Evolutionary conservation across 2,797 vertebrate genomes (phyloP).

Genomic region (Aulostomus chinensis): DNA sequence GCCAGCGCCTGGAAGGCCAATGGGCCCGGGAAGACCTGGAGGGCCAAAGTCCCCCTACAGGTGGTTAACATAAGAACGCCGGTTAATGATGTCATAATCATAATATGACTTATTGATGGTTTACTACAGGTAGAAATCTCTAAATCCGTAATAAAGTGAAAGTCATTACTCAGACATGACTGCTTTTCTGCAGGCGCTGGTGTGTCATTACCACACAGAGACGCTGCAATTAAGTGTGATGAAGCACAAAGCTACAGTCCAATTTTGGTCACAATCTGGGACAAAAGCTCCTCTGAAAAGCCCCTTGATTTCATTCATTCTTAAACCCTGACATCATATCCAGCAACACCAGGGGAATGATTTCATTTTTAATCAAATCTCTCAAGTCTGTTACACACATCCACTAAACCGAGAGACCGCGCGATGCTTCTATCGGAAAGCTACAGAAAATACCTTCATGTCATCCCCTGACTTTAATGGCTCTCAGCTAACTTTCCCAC

Average conservation of each 20-base stretch:
- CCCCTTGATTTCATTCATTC: background rate
- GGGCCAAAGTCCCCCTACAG: constrained; percentile 84
- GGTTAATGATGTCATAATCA: constrained; percentile 20
- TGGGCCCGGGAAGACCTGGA: constrained; percentile 82
- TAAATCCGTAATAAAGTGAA: background rate
- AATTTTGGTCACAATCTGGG: constrained; percentile 8
- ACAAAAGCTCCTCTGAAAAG: background rate
- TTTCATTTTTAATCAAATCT: constrained; percentile 1
- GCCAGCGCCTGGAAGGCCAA: constrained; percentile 81
- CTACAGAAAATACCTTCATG: constrained; percentile 11
- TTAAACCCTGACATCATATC: background rate
- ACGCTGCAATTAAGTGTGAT: constrained; percentile 23
- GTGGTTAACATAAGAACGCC: constrained; percentile 16
- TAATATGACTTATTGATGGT: constrained; percentile 6
- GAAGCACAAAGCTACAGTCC: constrained; percentile 6
- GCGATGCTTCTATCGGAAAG: no score
- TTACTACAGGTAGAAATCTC: constrained; percentile 32
- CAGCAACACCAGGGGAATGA: background rate
- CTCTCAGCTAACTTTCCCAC: constrained; percentile 29
- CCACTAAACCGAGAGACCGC: no score
- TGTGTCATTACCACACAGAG: constrained; percentile 24
- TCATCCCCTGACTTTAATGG: constrained; percentile 2
- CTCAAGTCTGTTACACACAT: no score
- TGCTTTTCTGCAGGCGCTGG: background rate
- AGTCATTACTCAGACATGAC: no score